These are phyloP conservation scores for Syngnathus typhle DNA, from an alignment of 2,113 vertebrate genomes.

Conservation along the genomic window DNA sequence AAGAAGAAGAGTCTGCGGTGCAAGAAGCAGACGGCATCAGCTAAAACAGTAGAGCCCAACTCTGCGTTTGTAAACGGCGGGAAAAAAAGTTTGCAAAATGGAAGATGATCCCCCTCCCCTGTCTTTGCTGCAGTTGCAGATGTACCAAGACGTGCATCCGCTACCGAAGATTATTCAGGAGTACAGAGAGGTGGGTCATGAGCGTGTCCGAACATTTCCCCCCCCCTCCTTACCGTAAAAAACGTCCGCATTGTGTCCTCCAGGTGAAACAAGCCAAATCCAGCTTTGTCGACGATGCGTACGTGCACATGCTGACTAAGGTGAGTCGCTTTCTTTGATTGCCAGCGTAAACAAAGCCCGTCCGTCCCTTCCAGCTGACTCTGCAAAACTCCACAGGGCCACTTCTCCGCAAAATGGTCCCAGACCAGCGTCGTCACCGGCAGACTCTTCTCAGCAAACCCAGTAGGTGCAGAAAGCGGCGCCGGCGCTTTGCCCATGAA, in stretches of 20 bases:
- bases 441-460: slow-evolving; percentile 82
- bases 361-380: not conserved
- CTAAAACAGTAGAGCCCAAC: slow-evolving; percentile 72
- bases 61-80: not conserved
- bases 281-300: slow-evolving; percentile 83
- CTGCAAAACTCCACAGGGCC: slow-evolving; percentile 44
- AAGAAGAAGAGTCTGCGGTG: slow-evolving; percentile 74
- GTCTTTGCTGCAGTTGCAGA: slow-evolving; percentile 70
- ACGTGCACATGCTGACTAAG: slow-evolving; percentile 74
- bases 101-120: slow-evolving; percentile 3
- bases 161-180: slow-evolving; percentile 87
- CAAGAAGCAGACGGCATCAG: slow-evolving; percentile 80
- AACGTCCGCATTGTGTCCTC: slow-evolving; percentile 2
- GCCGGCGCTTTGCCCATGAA: no score
- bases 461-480: slow-evolving; percentile 70
- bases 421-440: slow-evolving; percentile 84
- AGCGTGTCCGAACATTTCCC: not conserved
- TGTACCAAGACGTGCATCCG: slow-evolving; percentile 83
- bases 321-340: slow-evolving; percentile 51
- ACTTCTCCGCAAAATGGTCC: slow-evolving; percentile 67
- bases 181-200: slow-evolving; percentile 78
- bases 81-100: not conserved
- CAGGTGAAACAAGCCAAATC: slow-evolving; percentile 91
- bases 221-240: not conserved
- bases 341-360: not conserved